Percentiles rank a stretch among this genome's conserved stretches.
These are phyloP conservation scores for Hyles vespertilio DNA, from an alignment of 1,140 invertebrate genomes.

Conservation along the genomic window DNA sequence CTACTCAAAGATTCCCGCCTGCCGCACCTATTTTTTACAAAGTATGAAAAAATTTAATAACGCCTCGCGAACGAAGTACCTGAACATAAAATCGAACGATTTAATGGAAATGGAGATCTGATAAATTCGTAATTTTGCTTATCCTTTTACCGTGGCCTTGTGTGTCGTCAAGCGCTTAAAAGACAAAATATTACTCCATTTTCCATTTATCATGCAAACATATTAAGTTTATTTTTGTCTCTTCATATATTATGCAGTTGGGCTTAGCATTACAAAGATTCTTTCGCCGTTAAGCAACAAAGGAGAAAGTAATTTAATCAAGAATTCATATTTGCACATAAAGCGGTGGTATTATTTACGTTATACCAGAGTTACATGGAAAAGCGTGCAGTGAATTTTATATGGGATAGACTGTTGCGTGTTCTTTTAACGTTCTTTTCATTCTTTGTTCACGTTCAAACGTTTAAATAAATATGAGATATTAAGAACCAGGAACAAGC, in stretches of 20 bases:
- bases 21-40: too few species aligned
- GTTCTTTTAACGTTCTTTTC: too few species aligned
- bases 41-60: constrained; percentile 1
- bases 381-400: too few species aligned
- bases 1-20: too few species aligned
- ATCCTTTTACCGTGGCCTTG: constrained; percentile 1
- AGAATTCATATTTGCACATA: constrained; percentile 2
- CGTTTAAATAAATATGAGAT: too few species aligned
- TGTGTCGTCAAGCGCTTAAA: constrained; percentile 1
- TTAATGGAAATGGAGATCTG: constrained; percentile 1
- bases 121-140: constrained; percentile 1
- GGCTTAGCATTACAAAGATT: constrained; percentile 1
- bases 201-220: neutral
- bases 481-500: too few species aligned
- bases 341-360: neutral
- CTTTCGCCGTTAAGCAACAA: neutral
- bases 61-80: neutral
- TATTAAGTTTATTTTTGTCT: constrained; percentile 4
- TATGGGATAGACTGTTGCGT: too few species aligned
- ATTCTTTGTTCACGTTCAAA: too few species aligned
- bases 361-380: too few species aligned
- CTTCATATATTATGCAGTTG: constrained; percentile 4
- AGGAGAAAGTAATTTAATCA: constrained; percentile 4
- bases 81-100: neutral
- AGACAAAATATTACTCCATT: constrained; percentile 1